phyloP scores from a whole-genome alignment of 2,113 vertebrate species.

The Regulus satrapa region DNA sequence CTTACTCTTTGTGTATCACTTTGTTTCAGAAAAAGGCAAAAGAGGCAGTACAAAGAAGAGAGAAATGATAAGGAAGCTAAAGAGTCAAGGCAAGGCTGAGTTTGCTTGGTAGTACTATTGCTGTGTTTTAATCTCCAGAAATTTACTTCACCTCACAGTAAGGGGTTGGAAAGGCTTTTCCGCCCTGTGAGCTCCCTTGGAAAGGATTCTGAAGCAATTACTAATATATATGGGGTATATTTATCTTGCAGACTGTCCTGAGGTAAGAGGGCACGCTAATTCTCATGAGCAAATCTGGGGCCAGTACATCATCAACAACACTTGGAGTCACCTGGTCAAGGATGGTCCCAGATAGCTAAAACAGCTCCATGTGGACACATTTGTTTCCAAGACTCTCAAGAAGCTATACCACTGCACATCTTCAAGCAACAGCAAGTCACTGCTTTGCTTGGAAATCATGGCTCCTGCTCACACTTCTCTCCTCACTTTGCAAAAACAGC shows the following conservation, averaged over 20 bases:
- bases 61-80: neutral
- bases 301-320: neutral
- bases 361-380: fast-evolving
- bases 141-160: neutral
- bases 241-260: neutral
- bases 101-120: neutral
- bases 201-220: neutral
- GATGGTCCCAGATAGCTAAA: neutral
- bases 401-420: neutral
- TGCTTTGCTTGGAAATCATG: neutral
- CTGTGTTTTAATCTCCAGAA: neutral
- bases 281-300: neutral
- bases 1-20: neutral
- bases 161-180: neutral
- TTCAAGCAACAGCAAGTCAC: neutral
- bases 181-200: neutral
- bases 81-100: neutral
- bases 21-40: neutral
- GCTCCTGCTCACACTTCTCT: neutral
- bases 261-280: neutral
- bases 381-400: neutral
- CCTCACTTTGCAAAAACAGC: neutral
- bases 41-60: neutral
- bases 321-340: neutral
- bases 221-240: neutral